A percentile compares a stretch with the other conserved stretches of the same genome.
phyloP scores from a whole-genome alignment of 1,140 invertebrate genomes.

The Diploscapter pachys region DNA sequence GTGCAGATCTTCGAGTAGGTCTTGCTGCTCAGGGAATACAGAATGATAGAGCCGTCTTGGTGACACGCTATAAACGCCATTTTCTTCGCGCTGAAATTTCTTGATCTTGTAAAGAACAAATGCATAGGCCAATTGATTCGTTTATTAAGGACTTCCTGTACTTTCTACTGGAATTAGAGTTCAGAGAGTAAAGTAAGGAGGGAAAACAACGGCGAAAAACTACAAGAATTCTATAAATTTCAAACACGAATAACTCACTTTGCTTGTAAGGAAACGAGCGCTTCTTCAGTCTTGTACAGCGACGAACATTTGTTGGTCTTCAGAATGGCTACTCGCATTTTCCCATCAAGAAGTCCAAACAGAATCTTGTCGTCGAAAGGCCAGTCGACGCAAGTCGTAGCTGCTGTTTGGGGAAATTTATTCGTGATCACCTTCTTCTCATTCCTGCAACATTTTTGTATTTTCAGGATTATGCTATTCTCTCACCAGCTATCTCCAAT shows the following conservation, averaged over 20 bases:
- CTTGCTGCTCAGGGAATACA: conserved; percentile 73
- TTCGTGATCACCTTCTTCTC: conserved; percentile 98
- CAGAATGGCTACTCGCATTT: conserved; percentile 67
- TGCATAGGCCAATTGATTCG: no score
- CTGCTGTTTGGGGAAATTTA: conserved; percentile 79
- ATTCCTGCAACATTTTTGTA: conserved; percentile 64
- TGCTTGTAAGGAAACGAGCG: conserved; percentile 73
- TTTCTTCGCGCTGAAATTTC: conserved; percentile 67
- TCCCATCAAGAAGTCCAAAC: conserved; percentile 80
- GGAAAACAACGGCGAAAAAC: no score
- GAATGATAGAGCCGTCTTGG: conserved; percentile 82
- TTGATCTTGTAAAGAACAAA: no score
- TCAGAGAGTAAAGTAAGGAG: no score
- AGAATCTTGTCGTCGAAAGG: conserved; percentile 65
- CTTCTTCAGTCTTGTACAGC: conserved; percentile 76
- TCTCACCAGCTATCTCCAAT: conserved; percentile 85
- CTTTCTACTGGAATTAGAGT: no score
- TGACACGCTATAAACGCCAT: conserved; percentile 82
- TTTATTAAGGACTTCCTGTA: no score
- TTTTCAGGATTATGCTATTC: no score
- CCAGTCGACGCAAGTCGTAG: conserved; percentile 77
- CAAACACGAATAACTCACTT: conserved; percentile 66
- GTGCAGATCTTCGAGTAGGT: conserved; percentile 71
- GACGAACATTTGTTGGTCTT: conserved; percentile 80
- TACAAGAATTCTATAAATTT: no score